Conservation (phyloP, 2,113 vertebrate genomes). For the Phasianus colchicus region DNA sequence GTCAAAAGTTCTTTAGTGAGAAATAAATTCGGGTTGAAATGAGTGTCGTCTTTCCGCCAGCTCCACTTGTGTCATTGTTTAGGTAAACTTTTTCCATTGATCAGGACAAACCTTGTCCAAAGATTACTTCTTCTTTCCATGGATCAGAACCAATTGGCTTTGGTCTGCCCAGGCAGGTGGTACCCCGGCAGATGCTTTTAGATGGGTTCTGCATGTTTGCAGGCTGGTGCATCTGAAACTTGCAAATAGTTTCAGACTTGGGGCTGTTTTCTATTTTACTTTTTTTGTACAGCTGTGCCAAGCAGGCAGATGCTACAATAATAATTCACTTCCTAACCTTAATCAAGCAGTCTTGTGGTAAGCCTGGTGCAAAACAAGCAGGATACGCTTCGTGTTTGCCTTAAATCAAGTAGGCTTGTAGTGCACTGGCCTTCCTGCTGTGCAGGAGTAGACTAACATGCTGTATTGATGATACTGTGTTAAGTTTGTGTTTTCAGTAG, state of each 20-base stretch:
- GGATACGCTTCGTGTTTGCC: not conserved
- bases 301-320: not conserved
- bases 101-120: not conserved
- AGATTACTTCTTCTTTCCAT: not conserved
- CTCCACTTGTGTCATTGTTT: not conserved
- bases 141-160: not conserved
- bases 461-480: not conserved
- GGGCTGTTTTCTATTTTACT: not conserved
- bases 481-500: not conserved
- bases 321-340: not conserved
- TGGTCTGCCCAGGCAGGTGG: not conserved
- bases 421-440: not conserved
- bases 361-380: not conserved
- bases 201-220: not conserved
- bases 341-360: not conserved
- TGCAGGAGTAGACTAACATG: not conserved
- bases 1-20: not conserved
- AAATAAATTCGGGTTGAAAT: not conserved
- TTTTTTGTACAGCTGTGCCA: not conserved
- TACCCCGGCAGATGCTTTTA: not conserved
- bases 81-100: not conserved
- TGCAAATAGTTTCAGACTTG: not conserved
- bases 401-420: not conserved
- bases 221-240: not conserved
- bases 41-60: not conserved